A percentile compares a stretch with the other conserved stretches of the same genome.
phyloP scores from a whole-genome alignment of 2,888 invertebrate species.

The Drosophila anomalata region DNA sequence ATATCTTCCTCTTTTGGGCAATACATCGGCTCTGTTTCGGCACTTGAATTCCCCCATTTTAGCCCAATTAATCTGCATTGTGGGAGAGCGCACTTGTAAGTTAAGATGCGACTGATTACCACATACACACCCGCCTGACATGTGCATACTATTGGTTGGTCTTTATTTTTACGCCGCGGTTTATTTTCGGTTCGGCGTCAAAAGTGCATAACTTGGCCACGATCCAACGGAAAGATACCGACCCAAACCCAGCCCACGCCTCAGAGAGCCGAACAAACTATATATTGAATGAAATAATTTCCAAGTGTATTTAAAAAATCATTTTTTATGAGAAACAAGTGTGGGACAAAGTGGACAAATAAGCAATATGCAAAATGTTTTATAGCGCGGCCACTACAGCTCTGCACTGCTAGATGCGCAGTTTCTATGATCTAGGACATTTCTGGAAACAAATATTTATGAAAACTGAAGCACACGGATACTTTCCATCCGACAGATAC shows the following conservation, averaged over 20 bases:
- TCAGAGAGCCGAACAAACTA: slow-evolving; percentile 8
- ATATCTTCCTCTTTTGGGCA: too few relatives aligned
- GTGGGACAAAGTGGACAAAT: slow-evolving; percentile 57
- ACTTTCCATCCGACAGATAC: too few relatives aligned
- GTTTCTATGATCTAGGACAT: not conserved
- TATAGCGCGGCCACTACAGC: not conserved
- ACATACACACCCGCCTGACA: slow-evolving; percentile 21
- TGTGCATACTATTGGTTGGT: slow-evolving; percentile 20
- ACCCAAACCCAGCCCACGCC: slow-evolving; percentile 31
- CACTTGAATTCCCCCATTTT: too few relatives aligned
- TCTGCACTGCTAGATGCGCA: not conserved
- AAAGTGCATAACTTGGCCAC: slow-evolving; percentile 77
- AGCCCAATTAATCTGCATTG: not conserved
- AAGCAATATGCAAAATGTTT: slow-evolving; percentile 41
- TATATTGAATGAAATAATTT: slow-evolving; percentile 13
- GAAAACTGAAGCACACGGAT: too few relatives aligned
- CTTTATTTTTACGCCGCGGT: slow-evolving; percentile 45
- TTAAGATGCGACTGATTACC: not conserved
- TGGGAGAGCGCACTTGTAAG: not conserved
- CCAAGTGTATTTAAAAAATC: slow-evolving; percentile 61
- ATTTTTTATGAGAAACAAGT: slow-evolving; percentile 75
- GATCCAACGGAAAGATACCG: slow-evolving; percentile 56
- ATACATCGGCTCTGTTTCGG: too few relatives aligned
- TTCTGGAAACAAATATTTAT: not conserved
- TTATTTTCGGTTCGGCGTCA: slow-evolving; percentile 66